These are phyloP conservation scores for Phacellophora camtschatica DNA, from an alignment of 30 jellyfish, hydroid and myxozoan genomes.

Conservation along the genomic window DNA sequence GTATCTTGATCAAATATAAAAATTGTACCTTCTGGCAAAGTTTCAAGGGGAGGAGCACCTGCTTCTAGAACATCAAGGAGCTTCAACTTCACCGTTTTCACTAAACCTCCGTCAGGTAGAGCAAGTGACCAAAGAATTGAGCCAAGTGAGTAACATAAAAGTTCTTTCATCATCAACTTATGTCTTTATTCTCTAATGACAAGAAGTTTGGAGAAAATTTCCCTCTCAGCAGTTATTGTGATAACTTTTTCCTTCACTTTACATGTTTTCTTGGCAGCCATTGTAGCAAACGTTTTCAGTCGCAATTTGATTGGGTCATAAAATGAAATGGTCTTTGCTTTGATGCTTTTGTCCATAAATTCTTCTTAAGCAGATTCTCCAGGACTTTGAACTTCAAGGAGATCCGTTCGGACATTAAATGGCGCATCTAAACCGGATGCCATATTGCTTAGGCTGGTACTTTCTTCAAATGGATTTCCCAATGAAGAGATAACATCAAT, in stretches of 20 bases:
- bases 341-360: not conserved
- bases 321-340: not conserved
- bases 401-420: not conserved
- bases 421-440: not conserved
- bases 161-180: not conserved
- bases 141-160: not conserved
- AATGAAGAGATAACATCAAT: not conserved
- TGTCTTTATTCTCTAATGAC: not conserved
- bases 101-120: not conserved
- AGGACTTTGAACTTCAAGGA: not conserved
- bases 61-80: constrained; percentile 8
- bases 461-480: not conserved
- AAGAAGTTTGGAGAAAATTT: not conserved
- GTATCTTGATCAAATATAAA: not conserved
- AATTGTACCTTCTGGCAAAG: not conserved
- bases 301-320: not conserved
- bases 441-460: not conserved
- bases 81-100: not conserved
- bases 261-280: not conserved
- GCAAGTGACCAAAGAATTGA: constrained; percentile 24
- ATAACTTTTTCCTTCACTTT: not conserved
- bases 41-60: not conserved
- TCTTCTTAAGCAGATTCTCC: not conserved
- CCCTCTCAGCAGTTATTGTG: constrained; percentile 23
- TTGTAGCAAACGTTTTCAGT: not conserved